Conservation (phyloP, 2,797 vertebrate species). For the Phoxinus dragarum region DNA sequence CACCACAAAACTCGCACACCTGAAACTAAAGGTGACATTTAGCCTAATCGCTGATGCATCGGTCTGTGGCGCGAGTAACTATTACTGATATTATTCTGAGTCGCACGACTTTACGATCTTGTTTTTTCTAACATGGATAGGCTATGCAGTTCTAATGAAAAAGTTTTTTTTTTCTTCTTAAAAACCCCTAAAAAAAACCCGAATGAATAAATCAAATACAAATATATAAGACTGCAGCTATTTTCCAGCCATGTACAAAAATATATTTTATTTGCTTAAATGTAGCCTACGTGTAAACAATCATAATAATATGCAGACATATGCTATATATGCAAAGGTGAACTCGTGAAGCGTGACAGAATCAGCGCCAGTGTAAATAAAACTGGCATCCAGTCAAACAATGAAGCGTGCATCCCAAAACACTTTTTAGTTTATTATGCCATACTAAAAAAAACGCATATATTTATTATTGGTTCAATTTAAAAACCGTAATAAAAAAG, state of each 20-base stretch:
- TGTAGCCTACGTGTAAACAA: too few relatives aligned
- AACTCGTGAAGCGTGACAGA: neutral
- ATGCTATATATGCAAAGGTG: too few relatives aligned
- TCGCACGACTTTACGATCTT: neutral
- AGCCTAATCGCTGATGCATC: neutral
- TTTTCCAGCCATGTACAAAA: too few relatives aligned
- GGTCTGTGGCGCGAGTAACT: neutral
- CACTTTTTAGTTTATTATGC: neutral
- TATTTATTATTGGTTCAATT: neutral
- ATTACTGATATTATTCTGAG: neutral
- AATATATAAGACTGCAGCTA: too few relatives aligned
- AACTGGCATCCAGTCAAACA: neutral
- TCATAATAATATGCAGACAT: too few relatives aligned
- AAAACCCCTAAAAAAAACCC: too few relatives aligned
- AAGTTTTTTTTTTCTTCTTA: too few relatives aligned
- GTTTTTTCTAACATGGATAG: neutral
- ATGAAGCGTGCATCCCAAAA: neutral
- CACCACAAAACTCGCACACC: slow-evolving; percentile 41
- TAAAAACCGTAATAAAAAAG: neutral
- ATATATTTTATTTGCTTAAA: too few relatives aligned
- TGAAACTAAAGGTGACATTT: slow-evolving; percentile 39
- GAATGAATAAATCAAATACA: too few relatives aligned
- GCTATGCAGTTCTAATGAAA: too few relatives aligned
- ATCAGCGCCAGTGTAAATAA: neutral
- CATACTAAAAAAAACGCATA: neutral